A percentile compares a stretch with the other conserved stretches of the same genome.
These are phyloP conservation scores for Proteles cristata DNA, from an alignment of 2,113 vertebrate genomes.

Conservation along the genomic window DNA sequence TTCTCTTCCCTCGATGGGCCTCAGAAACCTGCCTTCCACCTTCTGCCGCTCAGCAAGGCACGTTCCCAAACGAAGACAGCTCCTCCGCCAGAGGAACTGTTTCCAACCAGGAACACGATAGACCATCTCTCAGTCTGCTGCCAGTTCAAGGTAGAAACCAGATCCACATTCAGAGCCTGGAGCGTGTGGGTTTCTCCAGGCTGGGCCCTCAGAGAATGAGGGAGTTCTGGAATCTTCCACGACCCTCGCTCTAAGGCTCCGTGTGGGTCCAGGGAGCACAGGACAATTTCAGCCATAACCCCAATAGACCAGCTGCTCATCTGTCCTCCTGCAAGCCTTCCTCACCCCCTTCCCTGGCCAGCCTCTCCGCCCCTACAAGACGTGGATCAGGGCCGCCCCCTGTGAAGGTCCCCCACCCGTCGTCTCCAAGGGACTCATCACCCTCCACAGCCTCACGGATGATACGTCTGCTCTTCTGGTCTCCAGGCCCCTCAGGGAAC, in stretches of 20 bases:
- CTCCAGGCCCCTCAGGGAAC: background rate
- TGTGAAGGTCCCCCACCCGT: background rate
- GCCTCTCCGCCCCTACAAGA: background rate
- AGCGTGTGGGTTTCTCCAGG: background rate
- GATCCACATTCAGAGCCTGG: background rate
- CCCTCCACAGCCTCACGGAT: background rate
- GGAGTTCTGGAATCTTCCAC: rapidly evolving
- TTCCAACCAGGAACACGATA: background rate
- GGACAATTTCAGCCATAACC: background rate
- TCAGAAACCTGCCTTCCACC: background rate
- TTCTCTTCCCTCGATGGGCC: background rate
- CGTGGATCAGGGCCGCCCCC: background rate
- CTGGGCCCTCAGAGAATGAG: background rate
- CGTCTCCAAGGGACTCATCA: background rate
- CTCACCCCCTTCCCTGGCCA: background rate
- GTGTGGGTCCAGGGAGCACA: background rate
- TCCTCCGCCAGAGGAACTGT: background rate
- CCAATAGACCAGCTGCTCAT: background rate
- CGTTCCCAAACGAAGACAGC: background rate
- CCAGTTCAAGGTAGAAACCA: background rate
- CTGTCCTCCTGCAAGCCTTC: background rate
- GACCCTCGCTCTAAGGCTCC: background rate
- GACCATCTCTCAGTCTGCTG: background rate
- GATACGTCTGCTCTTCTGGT: background rate
- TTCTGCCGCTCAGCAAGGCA: background rate